A percentile compares a stretch with the other conserved stretches of the same genome.
Evolutionary conservation across 2,797 vertebrate species (phyloP).

Genomic region (Geotria australis): DNA sequence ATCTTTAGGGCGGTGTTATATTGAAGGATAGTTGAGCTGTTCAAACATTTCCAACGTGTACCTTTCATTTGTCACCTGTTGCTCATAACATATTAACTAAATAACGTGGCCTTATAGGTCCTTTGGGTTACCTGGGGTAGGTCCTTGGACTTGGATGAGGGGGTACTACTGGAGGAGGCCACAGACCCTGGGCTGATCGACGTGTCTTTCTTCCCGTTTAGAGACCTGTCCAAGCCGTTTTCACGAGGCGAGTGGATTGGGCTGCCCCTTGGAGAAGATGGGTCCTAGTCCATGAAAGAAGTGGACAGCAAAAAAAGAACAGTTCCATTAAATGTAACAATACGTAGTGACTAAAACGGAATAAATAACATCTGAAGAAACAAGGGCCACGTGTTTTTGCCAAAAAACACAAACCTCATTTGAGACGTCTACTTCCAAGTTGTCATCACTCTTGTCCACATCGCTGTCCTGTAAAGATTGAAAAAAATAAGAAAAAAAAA

Average conservation of each 20-base stretch:
- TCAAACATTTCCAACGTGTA: no score
- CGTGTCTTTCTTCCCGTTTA: conserved; percentile 30
- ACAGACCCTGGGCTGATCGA: conserved; percentile 53
- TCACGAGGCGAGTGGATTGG: conserved; percentile 34
- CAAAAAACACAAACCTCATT: conserved; percentile 17
- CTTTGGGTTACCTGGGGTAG: conserved; percentile 40
- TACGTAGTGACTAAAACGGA: not conserved
- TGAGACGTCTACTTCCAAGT: conserved; percentile 40
- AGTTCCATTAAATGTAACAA: not conserved
- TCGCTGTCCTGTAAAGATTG: conserved; percentile 28
- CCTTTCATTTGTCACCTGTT: no score
- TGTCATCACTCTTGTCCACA: conserved; percentile 42
- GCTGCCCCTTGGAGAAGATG: conserved; percentile 28
- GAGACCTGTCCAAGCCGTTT: conserved; percentile 33
- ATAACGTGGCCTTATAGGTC: no score
- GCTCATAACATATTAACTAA: no score
- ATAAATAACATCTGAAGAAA: not conserved
- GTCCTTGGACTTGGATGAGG: conserved; percentile 97
- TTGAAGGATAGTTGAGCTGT: no score
- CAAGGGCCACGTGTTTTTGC: not conserved
- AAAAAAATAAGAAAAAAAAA: conserved; percentile 1
- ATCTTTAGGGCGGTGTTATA: no score
- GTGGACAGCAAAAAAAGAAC: not conserved
- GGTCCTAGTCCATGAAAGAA: conserved; percentile 11
- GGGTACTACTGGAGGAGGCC: conserved; percentile 88